Percentiles rank a stretch among this genome's conserved stretches.
Conservation (phyloP, 2,113 vertebrate species). For the Scortum barcoo region DNA sequence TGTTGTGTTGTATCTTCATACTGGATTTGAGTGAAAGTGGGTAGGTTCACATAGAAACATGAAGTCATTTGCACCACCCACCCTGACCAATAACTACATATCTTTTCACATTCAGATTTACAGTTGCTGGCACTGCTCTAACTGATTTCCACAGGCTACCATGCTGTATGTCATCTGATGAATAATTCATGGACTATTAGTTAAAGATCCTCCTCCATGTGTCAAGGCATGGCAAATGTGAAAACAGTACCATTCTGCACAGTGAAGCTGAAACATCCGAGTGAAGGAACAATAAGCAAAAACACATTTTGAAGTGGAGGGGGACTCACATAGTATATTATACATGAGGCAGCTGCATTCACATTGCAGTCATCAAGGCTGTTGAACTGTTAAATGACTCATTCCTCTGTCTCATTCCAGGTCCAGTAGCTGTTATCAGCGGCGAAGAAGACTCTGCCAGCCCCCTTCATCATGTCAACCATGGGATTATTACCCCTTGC, state of each 20-base stretch:
- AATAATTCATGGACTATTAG: conserved; percentile 5
- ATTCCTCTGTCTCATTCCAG: conserved; percentile 73
- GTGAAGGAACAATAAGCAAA: neutral
- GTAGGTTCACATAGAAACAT: too few relatives aligned
- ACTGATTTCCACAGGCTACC: neutral
- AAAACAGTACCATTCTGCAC: neutral
- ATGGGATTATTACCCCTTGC: conserved; percentile 94
- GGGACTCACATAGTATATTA: neutral
- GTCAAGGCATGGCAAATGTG: neutral
- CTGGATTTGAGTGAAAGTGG: too few relatives aligned
- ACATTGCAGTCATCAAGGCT: neutral
- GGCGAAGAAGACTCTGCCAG: conserved; percentile 98
- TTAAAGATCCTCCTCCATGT: neutral
- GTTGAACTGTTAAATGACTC: neutral
- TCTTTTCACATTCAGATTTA: neutral
- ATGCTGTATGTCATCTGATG: neutral
- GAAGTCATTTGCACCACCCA: neutral
- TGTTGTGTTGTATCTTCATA: too few relatives aligned
- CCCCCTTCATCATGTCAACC: conserved; percentile 98
- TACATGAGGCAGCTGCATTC: neutral
- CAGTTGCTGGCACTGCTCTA: neutral
- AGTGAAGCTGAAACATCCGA: neutral
- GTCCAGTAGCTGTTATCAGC: conserved; percentile 96
- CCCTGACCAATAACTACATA: neutral
- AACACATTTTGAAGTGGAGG: neutral